Conservation (phyloP, 2,113 vertebrate genomes). For the Oxyruncus cristatus region DNA sequence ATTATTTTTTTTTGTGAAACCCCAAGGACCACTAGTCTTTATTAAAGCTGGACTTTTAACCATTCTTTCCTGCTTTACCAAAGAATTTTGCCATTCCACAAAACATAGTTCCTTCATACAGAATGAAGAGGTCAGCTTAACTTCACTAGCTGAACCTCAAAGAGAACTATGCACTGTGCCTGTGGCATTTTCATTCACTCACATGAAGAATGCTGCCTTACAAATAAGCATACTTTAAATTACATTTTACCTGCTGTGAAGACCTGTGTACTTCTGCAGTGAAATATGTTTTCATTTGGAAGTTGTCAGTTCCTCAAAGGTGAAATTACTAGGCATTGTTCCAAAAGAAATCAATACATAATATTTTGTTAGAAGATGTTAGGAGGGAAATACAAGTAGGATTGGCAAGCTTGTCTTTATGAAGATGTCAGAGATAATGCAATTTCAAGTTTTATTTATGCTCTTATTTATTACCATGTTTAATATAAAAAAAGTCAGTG, state of each 20-base stretch:
- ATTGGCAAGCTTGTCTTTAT: background rate
- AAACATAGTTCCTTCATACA: background rate
- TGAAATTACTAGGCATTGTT: slow-evolving; percentile 47
- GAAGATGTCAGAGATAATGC: background rate
- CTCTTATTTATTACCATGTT: background rate
- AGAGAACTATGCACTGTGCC: background rate
- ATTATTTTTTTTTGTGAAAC: background rate
- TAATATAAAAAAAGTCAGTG: background rate
- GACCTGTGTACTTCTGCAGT: slow-evolving; percentile 34
- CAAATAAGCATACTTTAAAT: slow-evolving; percentile 37
- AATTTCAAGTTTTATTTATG: background rate
- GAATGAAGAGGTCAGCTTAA: slow-evolving; percentile 22
- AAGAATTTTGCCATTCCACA: background rate
- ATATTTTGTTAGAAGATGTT: slow-evolving; percentile 11
- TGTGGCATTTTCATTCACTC: slow-evolving; percentile 25
- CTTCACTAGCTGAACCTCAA: background rate
- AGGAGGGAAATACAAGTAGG: background rate
- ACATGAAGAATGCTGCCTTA: slow-evolving; percentile 10
- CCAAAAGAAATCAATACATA: slow-evolving; percentile 37
- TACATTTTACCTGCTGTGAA: slow-evolving; percentile 57
- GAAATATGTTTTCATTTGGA: slow-evolving; percentile 59
- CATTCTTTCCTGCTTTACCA: background rate
- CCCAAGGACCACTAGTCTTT: background rate
- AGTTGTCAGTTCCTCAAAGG: slow-evolving; percentile 48
- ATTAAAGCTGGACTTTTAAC: background rate